Evolutionary conservation across 2,888 invertebrate genomes (phyloP).

Genomic region (Myopa tessellatipennis): DNA sequence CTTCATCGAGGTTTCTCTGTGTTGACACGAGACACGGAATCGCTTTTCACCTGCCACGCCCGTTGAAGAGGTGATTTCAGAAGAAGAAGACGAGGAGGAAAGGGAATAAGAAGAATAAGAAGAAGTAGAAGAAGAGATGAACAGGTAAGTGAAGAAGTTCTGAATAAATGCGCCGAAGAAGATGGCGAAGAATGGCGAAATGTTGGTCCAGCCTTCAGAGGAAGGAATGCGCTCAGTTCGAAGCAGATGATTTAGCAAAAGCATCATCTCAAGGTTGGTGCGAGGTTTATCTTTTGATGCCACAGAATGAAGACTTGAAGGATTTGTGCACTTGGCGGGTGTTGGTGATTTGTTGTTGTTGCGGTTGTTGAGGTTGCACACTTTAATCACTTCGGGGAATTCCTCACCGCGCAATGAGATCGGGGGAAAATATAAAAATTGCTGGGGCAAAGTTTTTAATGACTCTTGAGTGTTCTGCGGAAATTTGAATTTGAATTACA

Average conservation of each 20-base stretch:
- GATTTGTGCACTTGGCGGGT: slow-evolving; percentile 20
- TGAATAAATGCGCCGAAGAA: background rate
- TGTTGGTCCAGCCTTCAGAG: background rate
- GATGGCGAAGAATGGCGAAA: background rate
- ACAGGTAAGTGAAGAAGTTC: background rate
- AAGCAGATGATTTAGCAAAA: slow-evolving; percentile 2
- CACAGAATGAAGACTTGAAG: slow-evolving; percentile 11
- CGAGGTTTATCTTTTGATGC: slow-evolving; percentile 38
- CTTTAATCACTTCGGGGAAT: slow-evolving; percentile 34
- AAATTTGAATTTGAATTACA: background rate
- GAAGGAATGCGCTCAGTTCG: background rate
- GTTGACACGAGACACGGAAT: slow-evolving; percentile 39
- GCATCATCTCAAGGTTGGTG: slow-evolving; percentile 1
- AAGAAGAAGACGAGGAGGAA: background rate
- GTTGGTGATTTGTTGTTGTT: slow-evolving; percentile 17
- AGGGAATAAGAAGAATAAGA: background rate
- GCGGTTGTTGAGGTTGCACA: slow-evolving; percentile 3
- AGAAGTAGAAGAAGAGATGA: background rate
- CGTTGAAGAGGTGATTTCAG: background rate
- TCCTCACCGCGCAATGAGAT: background rate
- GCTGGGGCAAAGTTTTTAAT: background rate
- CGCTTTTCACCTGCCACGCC: slow-evolving; percentile 36
- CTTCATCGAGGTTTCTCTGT: slow-evolving; percentile 25
- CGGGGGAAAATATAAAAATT: background rate
- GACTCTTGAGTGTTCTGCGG: background rate